Evolutionary conservation across 2,888 invertebrate genomes (phyloP), one percentile per base, ranked within the genome.

Genomic region (Cephus pulcher): DNA sequence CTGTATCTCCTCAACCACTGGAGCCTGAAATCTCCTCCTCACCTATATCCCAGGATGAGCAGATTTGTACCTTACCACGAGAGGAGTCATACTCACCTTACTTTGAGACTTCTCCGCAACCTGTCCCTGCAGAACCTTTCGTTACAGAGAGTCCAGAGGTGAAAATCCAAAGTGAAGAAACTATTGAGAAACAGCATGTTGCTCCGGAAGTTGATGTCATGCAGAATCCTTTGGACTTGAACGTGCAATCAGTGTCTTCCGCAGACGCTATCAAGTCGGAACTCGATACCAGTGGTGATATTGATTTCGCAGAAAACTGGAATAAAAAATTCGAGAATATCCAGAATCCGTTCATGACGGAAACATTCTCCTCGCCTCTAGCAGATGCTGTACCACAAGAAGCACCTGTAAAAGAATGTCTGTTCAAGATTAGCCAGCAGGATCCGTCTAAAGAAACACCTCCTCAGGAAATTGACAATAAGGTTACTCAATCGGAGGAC

Each of bases 161-260:
- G 23, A 23, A 56, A 56, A 1, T 56, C 56, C 56, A 56, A 56
- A 56, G 23, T 2, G 56, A 56, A 56, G 56, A 23, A 23, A 23
- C 2, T 23, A 23, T 70, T 12, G 15, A 34, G 1, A 23, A 78
- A 70, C 74, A 70, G 73, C 69, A 40, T 69, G 69, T 32, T 34
- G 32, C 71, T 2, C 75, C 79, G 9, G 74, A 78, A 12, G 80
- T 77, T 23, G 56, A 73, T 3, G 73, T 82, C n/a, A 74, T 82
- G 71, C 78, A 75, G 1, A 83, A 83, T 80, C 82, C 83, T 23
- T 68, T 82, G 30, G 80, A 79, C 35, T 71, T 71, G 32, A 71
- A 71, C 30, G 71, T 70, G 32, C 32, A 32, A 33, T 32, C 71
- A 70, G 70, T 30, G 37, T 23, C 4, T 15, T 6, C n/a, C 12